phyloP scores from a whole-genome alignment of 2,113 vertebrate species.

The Lepus timidus region DNA sequence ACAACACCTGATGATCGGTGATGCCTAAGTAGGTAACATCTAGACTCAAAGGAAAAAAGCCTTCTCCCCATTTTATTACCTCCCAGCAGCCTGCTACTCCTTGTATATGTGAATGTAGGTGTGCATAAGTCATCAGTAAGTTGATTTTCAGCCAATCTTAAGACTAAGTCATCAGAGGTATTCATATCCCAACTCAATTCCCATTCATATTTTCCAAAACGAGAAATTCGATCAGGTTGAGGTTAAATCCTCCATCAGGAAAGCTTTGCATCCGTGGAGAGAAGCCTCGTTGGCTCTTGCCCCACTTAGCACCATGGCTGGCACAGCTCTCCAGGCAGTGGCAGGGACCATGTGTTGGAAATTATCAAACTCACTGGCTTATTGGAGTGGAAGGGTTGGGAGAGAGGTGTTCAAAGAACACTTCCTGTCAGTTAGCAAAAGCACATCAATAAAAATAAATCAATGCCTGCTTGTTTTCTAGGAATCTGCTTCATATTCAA shows the following conservation, averaged over 20 bases:
- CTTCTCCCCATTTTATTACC: neutral
- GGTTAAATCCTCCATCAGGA: neutral
- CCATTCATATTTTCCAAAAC: neutral
- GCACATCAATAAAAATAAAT: constrained; percentile 81
- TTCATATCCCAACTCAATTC: neutral
- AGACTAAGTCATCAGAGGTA: neutral
- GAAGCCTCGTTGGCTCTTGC: neutral
- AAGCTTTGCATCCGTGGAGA: neutral
- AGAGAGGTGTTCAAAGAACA: constrained; percentile 77
- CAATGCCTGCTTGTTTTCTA: constrained; percentile 80
- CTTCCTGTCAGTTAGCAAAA: constrained; percentile 80
- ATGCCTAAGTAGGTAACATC: neutral
- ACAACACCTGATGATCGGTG: neutral
- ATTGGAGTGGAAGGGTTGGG: constrained; percentile 73
- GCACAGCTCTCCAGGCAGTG: neutral
- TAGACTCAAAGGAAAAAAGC: neutral
- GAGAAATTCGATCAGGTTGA: neutral
- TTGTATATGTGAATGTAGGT: neutral
- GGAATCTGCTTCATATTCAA: constrained; percentile 80
- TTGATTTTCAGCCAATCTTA: constrained; percentile 25
- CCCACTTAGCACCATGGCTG: constrained; percentile 23
- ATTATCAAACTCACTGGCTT: constrained; percentile 74
- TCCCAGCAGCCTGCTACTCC: neutral
- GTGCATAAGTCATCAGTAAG: neutral
- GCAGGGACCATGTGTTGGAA: constrained; percentile 42